phyloP scores from a whole-genome alignment of 1,140 invertebrate species.

The Mamestra configurata region DNA sequence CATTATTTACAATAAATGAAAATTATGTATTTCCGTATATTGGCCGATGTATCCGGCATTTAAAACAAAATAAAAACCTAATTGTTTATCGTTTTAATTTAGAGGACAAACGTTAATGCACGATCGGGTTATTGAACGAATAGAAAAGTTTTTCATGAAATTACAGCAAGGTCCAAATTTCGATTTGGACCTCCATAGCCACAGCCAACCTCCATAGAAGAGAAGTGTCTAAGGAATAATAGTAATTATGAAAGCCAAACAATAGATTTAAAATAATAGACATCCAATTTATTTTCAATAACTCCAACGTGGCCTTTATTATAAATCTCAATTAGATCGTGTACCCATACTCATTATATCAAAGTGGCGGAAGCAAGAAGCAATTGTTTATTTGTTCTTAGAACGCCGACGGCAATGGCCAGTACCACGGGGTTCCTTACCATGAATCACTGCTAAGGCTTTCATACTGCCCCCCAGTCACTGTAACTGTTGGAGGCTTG shows the following conservation, averaged over 20 bases:
- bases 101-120: background rate
- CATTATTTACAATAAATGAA: background rate
- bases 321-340: conserved; percentile 13
- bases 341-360: background rate
- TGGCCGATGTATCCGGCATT: background rate
- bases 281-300: background rate
- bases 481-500: conserved; percentile 47
- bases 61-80: background rate
- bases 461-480: conserved; percentile 13
- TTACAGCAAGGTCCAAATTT: too few species aligned
- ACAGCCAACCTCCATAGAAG: background rate
- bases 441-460: conserved; percentile 53
- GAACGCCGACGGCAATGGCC: conserved; percentile 47
- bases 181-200: background rate
- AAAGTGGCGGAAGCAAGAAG: conserved; percentile 52
- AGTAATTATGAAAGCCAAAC: background rate
- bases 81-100: background rate
- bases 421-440: conserved; percentile 22
- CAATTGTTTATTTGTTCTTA: conserved; percentile 55
- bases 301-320: background rate
- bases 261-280: conserved; percentile 6
- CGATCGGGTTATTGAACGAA: background rate
- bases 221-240: background rate
- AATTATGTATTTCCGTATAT: background rate
- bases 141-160: background rate